Percentiles rank a stretch among this genome's conserved stretches.
Evolutionary conservation across 2,797 vertebrate species (phyloP).

Genomic region (Benthosema pterotum): DNA sequence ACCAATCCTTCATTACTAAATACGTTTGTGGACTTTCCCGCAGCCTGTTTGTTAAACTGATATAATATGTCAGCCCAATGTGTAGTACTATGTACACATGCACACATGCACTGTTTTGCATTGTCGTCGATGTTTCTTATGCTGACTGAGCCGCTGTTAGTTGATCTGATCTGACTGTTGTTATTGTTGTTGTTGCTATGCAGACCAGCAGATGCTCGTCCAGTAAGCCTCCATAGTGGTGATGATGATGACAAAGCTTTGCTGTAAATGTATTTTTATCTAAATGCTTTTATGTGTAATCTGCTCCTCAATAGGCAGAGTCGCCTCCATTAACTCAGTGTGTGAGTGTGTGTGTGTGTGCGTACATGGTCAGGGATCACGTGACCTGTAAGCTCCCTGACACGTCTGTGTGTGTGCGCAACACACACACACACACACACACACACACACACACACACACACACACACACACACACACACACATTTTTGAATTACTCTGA

Average conservation of each 20-base stretch:
- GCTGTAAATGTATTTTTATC: slow-evolving; percentile 53
- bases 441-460: no score
- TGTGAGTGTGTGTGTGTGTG: no score
- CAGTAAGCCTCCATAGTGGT: slow-evolving; percentile 29
- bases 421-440: no score
- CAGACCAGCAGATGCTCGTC: slow-evolving; percentile 40
- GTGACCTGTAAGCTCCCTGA: no score
- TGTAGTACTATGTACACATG: no score
- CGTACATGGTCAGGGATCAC: no score
- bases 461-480: no score
- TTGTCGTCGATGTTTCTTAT: slow-evolving; percentile 27
- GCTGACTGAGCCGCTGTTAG: slow-evolving; percentile 35
- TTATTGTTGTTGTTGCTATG: slow-evolving; percentile 35
- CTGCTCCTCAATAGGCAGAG: not conserved
- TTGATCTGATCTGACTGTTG: slow-evolving; percentile 60
- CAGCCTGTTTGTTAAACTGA: slow-evolving; percentile 1
- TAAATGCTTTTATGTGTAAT: slow-evolving; percentile 52
- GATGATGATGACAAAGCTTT: slow-evolving; percentile 2
- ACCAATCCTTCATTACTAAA: no score
- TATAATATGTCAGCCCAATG: not conserved
- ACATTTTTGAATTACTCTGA: no score
- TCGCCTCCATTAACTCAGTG: no score
- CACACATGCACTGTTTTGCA: not conserved
- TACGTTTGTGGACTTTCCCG: no score
- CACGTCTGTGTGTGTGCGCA: no score